phyloP scores from a whole-genome alignment of 2,113 vertebrate species.

The Propithecus coquereli region DNA sequence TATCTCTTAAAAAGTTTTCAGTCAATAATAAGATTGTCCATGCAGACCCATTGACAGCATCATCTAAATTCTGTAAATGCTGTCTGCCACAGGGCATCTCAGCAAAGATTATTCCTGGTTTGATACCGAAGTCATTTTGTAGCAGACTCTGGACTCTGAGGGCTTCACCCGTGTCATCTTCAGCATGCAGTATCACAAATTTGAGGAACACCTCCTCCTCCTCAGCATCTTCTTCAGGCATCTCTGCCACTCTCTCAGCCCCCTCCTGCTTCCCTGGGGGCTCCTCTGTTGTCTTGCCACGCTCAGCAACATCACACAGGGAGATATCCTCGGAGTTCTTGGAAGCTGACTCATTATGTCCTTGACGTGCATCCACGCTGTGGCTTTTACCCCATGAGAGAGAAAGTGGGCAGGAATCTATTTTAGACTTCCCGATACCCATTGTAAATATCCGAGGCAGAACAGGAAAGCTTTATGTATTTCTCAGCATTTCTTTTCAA shows the following conservation, averaged over 20 bases:
- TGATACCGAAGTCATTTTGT: constrained; percentile 72
- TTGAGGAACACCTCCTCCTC: constrained; percentile 65
- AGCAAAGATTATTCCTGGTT: constrained; percentile 73
- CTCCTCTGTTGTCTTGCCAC: fast-evolving
- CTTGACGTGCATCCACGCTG: not conserved
- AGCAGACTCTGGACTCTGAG: constrained; percentile 68
- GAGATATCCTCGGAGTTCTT: not conserved
- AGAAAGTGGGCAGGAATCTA: not conserved
- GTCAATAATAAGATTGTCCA: constrained; percentile 73
- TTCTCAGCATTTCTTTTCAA: constrained; percentile 26
- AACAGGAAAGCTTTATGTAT: constrained; percentile 14
- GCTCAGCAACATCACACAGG: not conserved
- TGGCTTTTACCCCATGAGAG: constrained; percentile 42
- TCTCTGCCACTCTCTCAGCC: not conserved
- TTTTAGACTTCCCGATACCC: constrained; percentile 60
- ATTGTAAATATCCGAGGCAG: not conserved
- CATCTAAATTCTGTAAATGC: constrained; percentile 72
- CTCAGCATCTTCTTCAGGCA: not conserved
- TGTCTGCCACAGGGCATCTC: constrained; percentile 67
- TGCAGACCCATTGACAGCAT: constrained; percentile 68
- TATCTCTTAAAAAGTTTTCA: constrained; percentile 75
- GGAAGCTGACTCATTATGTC: not conserved
- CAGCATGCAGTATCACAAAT: constrained; percentile 71
- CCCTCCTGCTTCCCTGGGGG: not conserved
- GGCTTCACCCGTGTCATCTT: constrained; percentile 54